Base-by-base conservation (phyloP, 1,140 invertebrate genomes). In the Polypedilum vanderplanki region DNA sequence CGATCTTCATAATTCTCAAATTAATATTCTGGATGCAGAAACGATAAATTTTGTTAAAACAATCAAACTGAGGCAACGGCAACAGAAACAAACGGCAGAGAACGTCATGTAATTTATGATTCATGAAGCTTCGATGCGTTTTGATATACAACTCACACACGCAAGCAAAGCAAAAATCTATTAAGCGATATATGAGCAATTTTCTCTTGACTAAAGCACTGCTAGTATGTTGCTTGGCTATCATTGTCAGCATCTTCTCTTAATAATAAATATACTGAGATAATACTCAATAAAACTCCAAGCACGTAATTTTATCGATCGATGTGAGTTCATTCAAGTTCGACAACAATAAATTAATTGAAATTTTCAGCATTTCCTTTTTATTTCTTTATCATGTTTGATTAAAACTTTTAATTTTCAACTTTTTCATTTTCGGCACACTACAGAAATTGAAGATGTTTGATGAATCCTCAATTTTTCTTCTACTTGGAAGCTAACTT, bases 11-110 rank as follows among this genome's bases (percentile, higher is more conserved):
- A 57, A 57, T 70, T 70, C 10, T 18, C 65, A 75, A 65, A 77
- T 78, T 77, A 75, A 76, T 77, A 75, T 77, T 76, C 57, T 41
- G 75, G 75, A 77, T 76, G 74, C 75, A 77, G 57, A 74, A 73
- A 76, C 76, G 76, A 77, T 76, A 77, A 77, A 77, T 76, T 75
- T 67, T 77, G 77, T 75, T 79, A 79, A 80, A 70, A 70, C 65
- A 70, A 70, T 70, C 65, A 70, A 70, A 70, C 65, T 18, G 15
- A 70, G 65, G 17, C 17, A 10, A 20, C n/a, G 17, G 7, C 10
- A 67, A 67, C 7, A 20, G 64, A 20, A 22, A 20, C 20, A 22
- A 70, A 22, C 15, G 65, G 65, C 9, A 22, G 65, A n/a, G n/a
- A 12, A n/a, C 12, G 46, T n/a, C 12, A n/a, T 57, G 46, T 57